These are phyloP conservation scores for Mesorhabditis spiculigera DNA, from an alignment of 2,888 invertebrate genomes.

Conservation along the genomic window DNA sequence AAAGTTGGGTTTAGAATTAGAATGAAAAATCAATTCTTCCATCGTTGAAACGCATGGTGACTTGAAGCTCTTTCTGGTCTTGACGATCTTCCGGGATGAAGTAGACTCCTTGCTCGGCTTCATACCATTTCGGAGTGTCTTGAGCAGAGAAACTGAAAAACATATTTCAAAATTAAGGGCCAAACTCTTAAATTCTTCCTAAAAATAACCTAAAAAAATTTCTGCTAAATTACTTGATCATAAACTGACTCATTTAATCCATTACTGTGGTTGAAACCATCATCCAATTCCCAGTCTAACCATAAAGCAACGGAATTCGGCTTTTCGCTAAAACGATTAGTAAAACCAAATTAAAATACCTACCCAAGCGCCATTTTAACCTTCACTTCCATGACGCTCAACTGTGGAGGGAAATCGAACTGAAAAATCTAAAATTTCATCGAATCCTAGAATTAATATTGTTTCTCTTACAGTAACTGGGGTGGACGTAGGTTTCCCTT, in stretches of 20 bases:
- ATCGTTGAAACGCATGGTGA: slow-evolving; percentile 17
- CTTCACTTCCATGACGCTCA: neutral
- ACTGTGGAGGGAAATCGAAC: neutral
- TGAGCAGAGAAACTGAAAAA: slow-evolving; percentile 10
- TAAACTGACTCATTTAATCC: slow-evolving; percentile 7
- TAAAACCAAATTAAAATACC: slow-evolving; percentile 15
- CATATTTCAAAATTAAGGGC: neutral
- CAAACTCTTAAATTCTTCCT: neutral
- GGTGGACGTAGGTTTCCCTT: no score
- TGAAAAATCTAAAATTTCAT: neutral
- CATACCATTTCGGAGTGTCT: slow-evolving; percentile 32
- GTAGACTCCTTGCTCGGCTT: slow-evolving; percentile 45
- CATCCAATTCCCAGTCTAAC: slow-evolving; percentile 42
- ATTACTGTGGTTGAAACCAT: slow-evolving; percentile 25
- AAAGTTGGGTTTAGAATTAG: slow-evolving; percentile 11
- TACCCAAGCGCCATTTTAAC: neutral
- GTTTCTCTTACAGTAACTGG: no score
- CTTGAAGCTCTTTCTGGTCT: slow-evolving; percentile 10
- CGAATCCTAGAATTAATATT: no score
- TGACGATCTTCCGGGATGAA: slow-evolving; percentile 26
- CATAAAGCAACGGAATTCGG: slow-evolving; percentile 48
- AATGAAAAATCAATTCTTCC: slow-evolving; percentile 22
- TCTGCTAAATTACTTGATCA: neutral
- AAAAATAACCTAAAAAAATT: neutral
- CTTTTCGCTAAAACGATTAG: slow-evolving; percentile 25